These are phyloP conservation scores for Columba guinea DNA, from an alignment of 2,797 vertebrate species.

Conservation along the genomic window DNA sequence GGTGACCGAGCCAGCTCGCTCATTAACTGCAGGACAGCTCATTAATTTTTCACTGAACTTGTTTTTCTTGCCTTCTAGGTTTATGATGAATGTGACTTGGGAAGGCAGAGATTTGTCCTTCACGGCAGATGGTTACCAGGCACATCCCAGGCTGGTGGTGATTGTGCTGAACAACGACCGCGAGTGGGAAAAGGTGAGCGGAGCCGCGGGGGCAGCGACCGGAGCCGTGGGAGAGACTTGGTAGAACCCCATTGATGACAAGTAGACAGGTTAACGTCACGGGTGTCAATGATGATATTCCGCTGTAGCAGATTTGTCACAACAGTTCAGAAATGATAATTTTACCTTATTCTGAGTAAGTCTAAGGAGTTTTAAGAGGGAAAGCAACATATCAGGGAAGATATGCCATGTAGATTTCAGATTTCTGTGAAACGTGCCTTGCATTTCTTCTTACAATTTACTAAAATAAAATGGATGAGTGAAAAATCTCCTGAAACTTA, in stretches of 20 bases:
- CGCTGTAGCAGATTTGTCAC: not conserved
- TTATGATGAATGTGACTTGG: conserved; percentile 99
- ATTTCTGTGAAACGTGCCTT: not conserved
- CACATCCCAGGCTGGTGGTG: conserved; percentile 92
- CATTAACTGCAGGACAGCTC: conserved; percentile 52
- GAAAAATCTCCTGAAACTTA: not conserved
- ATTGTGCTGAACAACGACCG: conserved; percentile 94
- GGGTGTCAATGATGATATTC: not conserved
- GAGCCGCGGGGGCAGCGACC: too few species aligned
- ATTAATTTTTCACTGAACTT: conserved; percentile 61
- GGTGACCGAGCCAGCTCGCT: conserved; percentile 19
- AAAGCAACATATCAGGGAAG: not conserved
- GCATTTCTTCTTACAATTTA: not conserved
- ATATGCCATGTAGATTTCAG: not conserved
- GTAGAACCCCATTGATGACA: not conserved
- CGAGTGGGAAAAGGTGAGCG: conserved; percentile 93
- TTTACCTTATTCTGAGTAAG: not conserved
- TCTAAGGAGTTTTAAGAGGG: not conserved
- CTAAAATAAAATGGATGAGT: not conserved
- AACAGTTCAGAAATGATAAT: not conserved
- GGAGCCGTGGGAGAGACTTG: not conserved
- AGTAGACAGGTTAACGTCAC: not conserved
- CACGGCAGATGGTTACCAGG: conserved; percentile 96
- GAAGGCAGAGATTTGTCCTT: conserved; percentile 95
- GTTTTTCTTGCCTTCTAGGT: conserved; percentile 79